These are phyloP conservation scores for Drosophila colorata DNA, from an alignment of 2,888 invertebrate species.

Conservation along the genomic window DNA sequence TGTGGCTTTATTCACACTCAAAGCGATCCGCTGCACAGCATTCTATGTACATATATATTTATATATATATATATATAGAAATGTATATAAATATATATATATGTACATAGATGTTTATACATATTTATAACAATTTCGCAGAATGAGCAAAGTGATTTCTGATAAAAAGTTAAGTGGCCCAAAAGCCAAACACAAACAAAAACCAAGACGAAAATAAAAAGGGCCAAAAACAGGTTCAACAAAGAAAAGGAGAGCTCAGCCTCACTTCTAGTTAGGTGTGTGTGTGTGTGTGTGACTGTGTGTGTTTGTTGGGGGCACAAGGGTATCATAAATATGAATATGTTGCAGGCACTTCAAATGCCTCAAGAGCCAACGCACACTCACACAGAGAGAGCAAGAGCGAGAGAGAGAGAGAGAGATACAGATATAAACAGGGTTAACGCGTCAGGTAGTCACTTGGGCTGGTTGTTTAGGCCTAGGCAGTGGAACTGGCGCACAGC, in stretches of 20 bases:
- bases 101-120: constrained; percentile 5
- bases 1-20: constrained; percentile 31
- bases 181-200: constrained; percentile 54
- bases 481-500: constrained; percentile 21
- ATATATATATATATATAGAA: background rate
- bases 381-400: constrained; percentile 6
- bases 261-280: constrained; percentile 7
- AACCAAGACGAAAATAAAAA: constrained; percentile 32
- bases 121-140: constrained; percentile 67
- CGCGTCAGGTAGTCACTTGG: constrained; percentile 60
- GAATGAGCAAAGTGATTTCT: constrained; percentile 74
- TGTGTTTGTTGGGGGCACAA: constrained; percentile 33
- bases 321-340: constrained; percentile 74
- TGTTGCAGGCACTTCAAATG: constrained; percentile 54
- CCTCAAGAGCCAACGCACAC: constrained; percentile 27
- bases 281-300: constrained; percentile 12
- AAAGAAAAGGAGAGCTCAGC: constrained; percentile 27
- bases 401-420: constrained; percentile 19
- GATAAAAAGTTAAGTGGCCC: constrained; percentile 79
- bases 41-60: background rate
- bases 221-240: constrained; percentile 64
- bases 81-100: background rate
- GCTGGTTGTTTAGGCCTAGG: constrained; percentile 26
- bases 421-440: constrained; percentile 38
- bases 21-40: constrained; percentile 31